phyloP scores from a whole-genome alignment of 2,797 vertebrate species.

The Sebastiscus tertius region DNA sequence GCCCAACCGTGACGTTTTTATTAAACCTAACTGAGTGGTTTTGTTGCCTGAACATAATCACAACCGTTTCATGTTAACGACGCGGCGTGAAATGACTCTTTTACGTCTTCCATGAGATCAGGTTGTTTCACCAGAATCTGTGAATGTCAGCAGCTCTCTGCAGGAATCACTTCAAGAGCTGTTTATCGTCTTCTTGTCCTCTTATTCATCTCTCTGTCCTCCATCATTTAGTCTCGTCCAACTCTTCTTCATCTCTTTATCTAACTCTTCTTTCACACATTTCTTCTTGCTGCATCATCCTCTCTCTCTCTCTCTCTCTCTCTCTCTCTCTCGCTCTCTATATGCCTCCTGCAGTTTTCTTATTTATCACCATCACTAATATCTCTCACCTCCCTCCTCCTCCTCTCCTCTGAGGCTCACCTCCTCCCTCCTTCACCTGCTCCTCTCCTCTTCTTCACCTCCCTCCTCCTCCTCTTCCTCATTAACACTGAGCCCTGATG shows the following conservation, averaged over 20 bases:
- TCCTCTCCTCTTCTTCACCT: constrained; percentile 18
- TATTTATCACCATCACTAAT: constrained; percentile 66
- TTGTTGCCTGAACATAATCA: too few relatives aligned
- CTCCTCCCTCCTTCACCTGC: constrained; percentile 32
- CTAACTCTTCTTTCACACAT: not conserved
- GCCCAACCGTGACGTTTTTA: too few relatives aligned
- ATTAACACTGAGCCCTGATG: constrained; percentile 76
- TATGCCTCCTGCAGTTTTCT: constrained; percentile 54
- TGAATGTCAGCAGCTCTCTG: too few relatives aligned
- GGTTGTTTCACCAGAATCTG: too few relatives aligned
- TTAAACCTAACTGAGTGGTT: too few relatives aligned
- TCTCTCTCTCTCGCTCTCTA: not conserved
- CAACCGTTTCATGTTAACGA: too few relatives aligned
- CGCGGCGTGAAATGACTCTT: too few relatives aligned
- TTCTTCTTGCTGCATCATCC: not conserved
- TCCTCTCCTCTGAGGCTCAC: constrained; percentile 25
- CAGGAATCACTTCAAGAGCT: not conserved
- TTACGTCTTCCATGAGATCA: too few relatives aligned
- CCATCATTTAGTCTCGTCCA: not conserved
- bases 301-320: not conserved
- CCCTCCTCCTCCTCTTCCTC: constrained; percentile 50
- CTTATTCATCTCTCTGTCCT: not conserved
- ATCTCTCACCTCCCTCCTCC: constrained; percentile 48
- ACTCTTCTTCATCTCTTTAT: not conserved
- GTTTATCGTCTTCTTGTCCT: not conserved